Conservation (phyloP, 2,113 vertebrate genomes). For the Podarcis cretensis region DNA sequence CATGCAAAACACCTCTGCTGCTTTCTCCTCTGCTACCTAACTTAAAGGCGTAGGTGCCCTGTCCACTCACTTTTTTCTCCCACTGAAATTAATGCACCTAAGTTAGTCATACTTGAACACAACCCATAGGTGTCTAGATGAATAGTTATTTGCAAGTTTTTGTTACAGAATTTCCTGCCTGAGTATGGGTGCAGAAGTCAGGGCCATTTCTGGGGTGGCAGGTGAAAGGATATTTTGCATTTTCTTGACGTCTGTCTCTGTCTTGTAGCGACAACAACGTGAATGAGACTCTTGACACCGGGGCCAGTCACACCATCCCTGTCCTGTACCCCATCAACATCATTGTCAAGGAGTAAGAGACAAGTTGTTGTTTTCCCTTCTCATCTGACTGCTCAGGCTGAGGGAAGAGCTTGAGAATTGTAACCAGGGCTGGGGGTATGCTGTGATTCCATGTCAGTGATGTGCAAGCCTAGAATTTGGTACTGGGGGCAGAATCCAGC, state of each 20-base stretch:
- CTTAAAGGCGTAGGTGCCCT: background rate
- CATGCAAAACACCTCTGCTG: background rate
- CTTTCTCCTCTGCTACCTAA: background rate
- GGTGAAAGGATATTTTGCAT: background rate
- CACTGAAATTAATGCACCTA: too few species aligned
- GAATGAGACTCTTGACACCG: background rate
- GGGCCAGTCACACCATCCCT: background rate
- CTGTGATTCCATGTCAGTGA: background rate
- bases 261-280: conserved; percentile 4
- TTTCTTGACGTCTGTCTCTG: background rate
- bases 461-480: background rate
- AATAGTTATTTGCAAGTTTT: background rate
- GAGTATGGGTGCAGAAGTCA: background rate
- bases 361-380: background rate
- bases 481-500: background rate
- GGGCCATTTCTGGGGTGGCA: background rate
- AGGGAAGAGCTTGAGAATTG: background rate
- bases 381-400: background rate
- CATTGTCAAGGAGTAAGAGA: conserved; percentile 6
- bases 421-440: too few species aligned
- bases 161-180: background rate
- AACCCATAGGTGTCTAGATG: background rate
- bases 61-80: background rate
- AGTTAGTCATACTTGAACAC: too few species aligned
- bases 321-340: conserved; percentile 22